These are phyloP conservation scores for Cydia fagiglandana DNA, from an alignment of 1,140 invertebrate species.

Conservation along the genomic window DNA sequence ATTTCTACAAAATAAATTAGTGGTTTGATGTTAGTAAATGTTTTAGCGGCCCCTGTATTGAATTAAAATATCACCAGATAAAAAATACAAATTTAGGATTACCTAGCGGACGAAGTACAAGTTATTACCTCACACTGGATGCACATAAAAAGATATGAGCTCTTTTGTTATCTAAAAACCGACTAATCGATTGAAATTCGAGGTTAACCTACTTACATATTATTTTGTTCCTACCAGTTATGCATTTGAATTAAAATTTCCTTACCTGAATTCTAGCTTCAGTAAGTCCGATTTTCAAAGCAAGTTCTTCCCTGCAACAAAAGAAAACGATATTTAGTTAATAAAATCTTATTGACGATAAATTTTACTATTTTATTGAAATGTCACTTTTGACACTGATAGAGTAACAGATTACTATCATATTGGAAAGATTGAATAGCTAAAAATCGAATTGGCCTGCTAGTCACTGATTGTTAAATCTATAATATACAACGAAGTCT, in stretches of 20 bases:
- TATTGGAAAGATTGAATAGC: no score
- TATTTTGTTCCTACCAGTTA: not conserved
- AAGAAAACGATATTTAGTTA: conserved; percentile 44
- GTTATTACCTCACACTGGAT: conserved; percentile 37
- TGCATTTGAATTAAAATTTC: conserved; percentile 25
- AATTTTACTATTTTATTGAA: not conserved
- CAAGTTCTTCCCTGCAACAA: conserved; percentile 95
- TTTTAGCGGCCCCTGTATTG: no score
- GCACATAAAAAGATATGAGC: conserved; percentile 16
- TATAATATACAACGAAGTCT: no score
- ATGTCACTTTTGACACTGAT: no score
- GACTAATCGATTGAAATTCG: not conserved
- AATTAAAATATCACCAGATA: no score
- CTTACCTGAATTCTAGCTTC: conserved; percentile 99
- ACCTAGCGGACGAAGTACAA: no score
- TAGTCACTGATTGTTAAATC: no score
- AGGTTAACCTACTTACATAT: not conserved
- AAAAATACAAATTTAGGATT: no score
- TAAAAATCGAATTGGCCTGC: no score
- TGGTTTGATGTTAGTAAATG: no score
- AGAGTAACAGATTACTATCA: no score
- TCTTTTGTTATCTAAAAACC: not conserved
- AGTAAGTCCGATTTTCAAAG: conserved; percentile 97
- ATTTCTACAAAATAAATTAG: no score
- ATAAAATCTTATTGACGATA: not conserved